phyloP scores from a whole-genome alignment of 2,797 vertebrate genomes.

The Geotrypetes seraphini region DNA sequence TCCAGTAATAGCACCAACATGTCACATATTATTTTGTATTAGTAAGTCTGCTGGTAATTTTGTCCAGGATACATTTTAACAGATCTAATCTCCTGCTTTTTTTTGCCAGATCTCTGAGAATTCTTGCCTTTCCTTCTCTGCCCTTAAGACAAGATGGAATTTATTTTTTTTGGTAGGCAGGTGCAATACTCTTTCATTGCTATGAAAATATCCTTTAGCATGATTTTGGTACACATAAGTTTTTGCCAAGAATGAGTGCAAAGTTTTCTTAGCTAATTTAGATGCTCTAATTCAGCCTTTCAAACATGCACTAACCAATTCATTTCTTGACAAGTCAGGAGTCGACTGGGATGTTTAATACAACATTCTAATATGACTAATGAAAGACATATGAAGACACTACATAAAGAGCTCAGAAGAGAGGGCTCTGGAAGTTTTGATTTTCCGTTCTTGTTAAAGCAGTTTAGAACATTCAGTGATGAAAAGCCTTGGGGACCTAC shows the following conservation, averaged over 20 bases:
- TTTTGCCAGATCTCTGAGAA: too few relatives aligned
- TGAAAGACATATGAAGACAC: conserved; percentile 4
- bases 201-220: not conserved
- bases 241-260: not conserved
- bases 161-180: too few relatives aligned
- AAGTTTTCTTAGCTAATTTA: not conserved
- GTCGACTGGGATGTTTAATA: not conserved
- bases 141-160: too few relatives aligned
- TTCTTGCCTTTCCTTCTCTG: too few relatives aligned
- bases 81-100: too few relatives aligned
- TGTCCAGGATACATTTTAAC: too few relatives aligned
- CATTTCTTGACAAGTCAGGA: not conserved
- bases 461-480: conserved; percentile 18
- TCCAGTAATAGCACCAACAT: too few relatives aligned
- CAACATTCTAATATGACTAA: conserved; percentile 8
- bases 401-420: conserved; percentile 10
- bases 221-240: not conserved
- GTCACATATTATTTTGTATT: too few relatives aligned
- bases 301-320: conserved; percentile 4
- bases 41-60: too few relatives aligned
- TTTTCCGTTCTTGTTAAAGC: conserved; percentile 17
- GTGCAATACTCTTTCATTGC: too few relatives aligned
- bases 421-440: conserved; percentile 20
- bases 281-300: not conserved
- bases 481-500: conserved; percentile 6